phyloP scores from a whole-genome alignment of 1,140 invertebrate species.

The Listronotus bonariensis region DNA sequence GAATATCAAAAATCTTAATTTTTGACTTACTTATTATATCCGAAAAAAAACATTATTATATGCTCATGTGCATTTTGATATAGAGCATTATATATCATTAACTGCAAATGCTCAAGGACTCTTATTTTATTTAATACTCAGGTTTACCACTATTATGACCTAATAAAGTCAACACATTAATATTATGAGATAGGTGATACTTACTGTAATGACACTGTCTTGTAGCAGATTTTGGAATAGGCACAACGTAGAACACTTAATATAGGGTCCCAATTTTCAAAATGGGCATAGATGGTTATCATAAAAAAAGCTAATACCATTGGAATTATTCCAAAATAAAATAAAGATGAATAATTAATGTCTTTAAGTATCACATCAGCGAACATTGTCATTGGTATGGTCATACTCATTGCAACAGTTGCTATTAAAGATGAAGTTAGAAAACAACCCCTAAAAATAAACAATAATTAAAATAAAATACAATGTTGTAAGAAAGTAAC shows the following conservation, averaged over 20 bases:
- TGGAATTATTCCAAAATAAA: slow-evolving; percentile 80
- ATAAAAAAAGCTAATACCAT: slow-evolving; percentile 79
- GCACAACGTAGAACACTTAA: slow-evolving; percentile 65
- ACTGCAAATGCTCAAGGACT: no score
- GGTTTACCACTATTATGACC: no score
- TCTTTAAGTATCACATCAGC: slow-evolving; percentile 79
- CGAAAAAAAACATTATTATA: no score
- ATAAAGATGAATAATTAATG: slow-evolving; percentile 73
- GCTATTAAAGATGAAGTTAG: slow-evolving; percentile 86
- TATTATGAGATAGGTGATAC: slow-evolving; percentile 2
- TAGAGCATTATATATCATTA: no score
- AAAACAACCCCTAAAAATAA: slow-evolving; percentile 78
- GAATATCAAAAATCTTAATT: no score
- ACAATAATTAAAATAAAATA: not conserved
- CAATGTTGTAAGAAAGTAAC: no score
- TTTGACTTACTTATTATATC: no score
- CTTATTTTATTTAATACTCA: no score
- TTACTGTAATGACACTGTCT: slow-evolving; percentile 46
- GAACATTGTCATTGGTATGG: slow-evolving; percentile 84
- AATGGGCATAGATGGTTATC: slow-evolving; percentile 76
- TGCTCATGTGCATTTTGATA: no score
- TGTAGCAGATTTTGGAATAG: slow-evolving; percentile 45
- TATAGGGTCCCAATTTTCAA: slow-evolving; percentile 86
- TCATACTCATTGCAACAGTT: slow-evolving; percentile 79
- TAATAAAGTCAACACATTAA: slow-evolving; percentile 17